These are phyloP conservation scores for Clytia hemisphaerica DNA, from an alignment of 30 jellyfish, hydroid and myxozoan species.

Conservation along the genomic window DNA sequence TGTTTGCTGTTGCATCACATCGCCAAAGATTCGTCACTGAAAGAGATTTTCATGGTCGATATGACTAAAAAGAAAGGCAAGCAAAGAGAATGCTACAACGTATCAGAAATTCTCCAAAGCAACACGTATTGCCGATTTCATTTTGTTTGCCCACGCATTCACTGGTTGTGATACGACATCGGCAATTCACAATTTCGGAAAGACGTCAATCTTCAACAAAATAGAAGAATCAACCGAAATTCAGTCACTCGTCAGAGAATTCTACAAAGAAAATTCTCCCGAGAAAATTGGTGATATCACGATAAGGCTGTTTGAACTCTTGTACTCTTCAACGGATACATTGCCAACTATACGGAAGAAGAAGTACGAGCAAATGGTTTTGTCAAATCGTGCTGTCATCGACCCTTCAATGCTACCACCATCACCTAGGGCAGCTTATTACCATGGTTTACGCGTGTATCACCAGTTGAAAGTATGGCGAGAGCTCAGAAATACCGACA, in stretches of 20 bases:
- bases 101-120: background rate
- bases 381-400: slow-evolving; percentile 20
- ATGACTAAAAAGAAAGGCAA: slow-evolving; percentile 9
- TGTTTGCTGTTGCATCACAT: slow-evolving; percentile 26
- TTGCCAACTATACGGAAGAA: slow-evolving; percentile 15
- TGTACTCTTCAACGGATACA: slow-evolving; percentile 16
- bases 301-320: slow-evolving; percentile 14
- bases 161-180: slow-evolving; percentile 24
- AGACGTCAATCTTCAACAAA: background rate
- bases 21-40: background rate
- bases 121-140: no score
- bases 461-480: slow-evolving; percentile 22
- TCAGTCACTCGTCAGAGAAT: background rate
- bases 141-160: slow-evolving; percentile 17
- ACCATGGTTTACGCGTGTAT: slow-evolving; percentile 35
- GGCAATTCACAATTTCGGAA: slow-evolving; percentile 14
- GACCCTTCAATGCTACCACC: slow-evolving; percentile 41
- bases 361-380: slow-evolving; percentile 41
- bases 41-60: slow-evolving; percentile 23
- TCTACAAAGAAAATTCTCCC: slow-evolving; percentile 19
- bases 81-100: slow-evolving; percentile 23
- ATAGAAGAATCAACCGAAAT: background rate
- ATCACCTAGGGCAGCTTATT: slow-evolving; percentile 35
- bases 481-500: slow-evolving; percentile 15
- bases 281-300: background rate